phyloP scores from a whole-genome alignment of 2,888 invertebrate genomes.

The Troides aeacus region DNA sequence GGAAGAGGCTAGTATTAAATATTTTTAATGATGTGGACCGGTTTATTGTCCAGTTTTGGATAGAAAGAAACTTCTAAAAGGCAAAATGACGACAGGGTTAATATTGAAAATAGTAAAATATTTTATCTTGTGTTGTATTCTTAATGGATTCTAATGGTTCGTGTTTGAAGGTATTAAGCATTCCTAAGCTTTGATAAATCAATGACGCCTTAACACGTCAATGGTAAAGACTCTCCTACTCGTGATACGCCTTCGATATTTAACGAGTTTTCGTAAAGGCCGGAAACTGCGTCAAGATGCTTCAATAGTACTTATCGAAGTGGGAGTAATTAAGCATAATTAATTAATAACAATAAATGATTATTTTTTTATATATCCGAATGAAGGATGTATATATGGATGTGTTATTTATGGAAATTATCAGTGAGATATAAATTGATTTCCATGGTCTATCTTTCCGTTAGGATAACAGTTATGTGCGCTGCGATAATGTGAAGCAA shows the following conservation, averaged over 20 bases:
- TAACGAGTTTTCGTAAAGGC: neutral
- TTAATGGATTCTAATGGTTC: constrained; percentile 3
- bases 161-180: constrained; percentile 7
- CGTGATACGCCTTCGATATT: neutral
- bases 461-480: too few species aligned
- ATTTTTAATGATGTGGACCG: neutral
- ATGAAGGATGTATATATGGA: too few species aligned
- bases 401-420: too few species aligned
- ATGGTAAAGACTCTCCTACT: constrained; percentile 5
- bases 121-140: constrained; percentile 8
- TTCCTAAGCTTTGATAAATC: constrained; percentile 13
- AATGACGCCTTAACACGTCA: constrained; percentile 5
- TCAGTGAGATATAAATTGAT: neutral
- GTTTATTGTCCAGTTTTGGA: neutral
- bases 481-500: too few species aligned
- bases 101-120: constrained; percentile 1
- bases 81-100: neutral
- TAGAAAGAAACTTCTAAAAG: neutral
- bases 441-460: neutral
- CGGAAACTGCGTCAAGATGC: neutral
- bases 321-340: neutral
- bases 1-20: neutral
- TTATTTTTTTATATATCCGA: too few species aligned
- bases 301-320: neutral
- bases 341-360: too few species aligned